Evolutionary conservation across 2,797 vertebrate genomes (phyloP), one percentile per base, ranked within the genome.

Genomic region (Leptoclinus maculatus): DNA sequence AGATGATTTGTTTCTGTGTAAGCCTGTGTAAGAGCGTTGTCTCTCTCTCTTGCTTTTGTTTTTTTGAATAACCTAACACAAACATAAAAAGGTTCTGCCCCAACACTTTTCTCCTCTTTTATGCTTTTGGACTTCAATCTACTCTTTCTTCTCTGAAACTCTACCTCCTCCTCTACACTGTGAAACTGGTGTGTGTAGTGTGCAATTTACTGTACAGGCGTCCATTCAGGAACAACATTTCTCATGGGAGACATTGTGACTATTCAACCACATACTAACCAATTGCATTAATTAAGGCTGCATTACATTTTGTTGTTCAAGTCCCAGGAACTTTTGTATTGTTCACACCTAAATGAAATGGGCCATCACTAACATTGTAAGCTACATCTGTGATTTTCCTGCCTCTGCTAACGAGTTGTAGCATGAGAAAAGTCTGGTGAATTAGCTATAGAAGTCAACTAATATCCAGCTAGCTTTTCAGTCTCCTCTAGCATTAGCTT

Each of bases 41-140:
- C 21, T 36, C 21, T 38, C 16, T 32, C 49, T 27, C 17, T 19
- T 8, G 4, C n/a, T 66, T 69, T 72, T 58, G 45, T 58, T 79
- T 82, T 71, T n/a, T 59, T 21, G 13, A 71, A 69, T 53, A 69
- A 77, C 62, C 5, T n/a, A 34, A 38, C 29, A 66, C 63, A 58
- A 32, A 56, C 54, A 80, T 65, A 56, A 83, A 76, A 23, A 78
- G 29, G 27, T 70, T 71, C 34, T 14, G 23, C 51, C 27, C 8
- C 59, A 64, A 59, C 45, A 41, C 71, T 71, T 60, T 56, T 1
- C 36, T 66, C 17, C 23, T 13, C 16, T 36, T 68, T 76, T 25
- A 65, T 51, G 16, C 36, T 66, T 71, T 53, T 53, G 51, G 27
- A 62, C 64, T 65, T 77, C 41, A 62, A 43, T 71, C 53, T 64